Evolutionary conservation across 2,797 vertebrate species (phyloP).

Genomic region (Gallinago solitaria): DNA sequence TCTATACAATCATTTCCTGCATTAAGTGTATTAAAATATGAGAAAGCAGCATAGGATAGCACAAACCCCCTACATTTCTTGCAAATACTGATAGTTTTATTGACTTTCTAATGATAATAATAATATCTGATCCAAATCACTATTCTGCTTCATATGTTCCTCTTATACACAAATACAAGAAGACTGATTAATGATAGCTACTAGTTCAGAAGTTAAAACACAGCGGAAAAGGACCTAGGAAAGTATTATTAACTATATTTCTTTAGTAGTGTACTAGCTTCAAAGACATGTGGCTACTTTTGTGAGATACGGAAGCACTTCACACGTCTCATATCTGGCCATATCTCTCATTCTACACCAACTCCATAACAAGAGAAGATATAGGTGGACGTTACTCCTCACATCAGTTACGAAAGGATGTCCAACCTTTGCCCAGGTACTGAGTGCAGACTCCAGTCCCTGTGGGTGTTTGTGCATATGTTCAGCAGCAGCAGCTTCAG

Average conservation of each 20-base stretch:
- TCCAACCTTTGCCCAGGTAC: background rate
- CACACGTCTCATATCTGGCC: background rate
- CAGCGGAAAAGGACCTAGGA: background rate
- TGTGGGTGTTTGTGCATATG: rapidly evolving
- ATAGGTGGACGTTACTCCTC: background rate
- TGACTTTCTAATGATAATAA: conserved; percentile 14
- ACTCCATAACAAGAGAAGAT: background rate
- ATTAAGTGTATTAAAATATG: background rate
- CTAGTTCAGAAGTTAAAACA: conserved; percentile 5
- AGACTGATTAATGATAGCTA: background rate
- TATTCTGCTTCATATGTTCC: background rate
- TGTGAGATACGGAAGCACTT: background rate
- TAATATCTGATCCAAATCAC: background rate
- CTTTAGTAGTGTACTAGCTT: background rate
- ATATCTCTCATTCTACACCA: background rate
- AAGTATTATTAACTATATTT: background rate
- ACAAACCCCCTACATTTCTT: background rate
- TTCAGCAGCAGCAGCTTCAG: background rate
- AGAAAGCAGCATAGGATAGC: background rate
- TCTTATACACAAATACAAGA: background rate
- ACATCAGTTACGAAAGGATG: background rate
- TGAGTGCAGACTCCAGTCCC: background rate
- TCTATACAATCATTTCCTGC: background rate
- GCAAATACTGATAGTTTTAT: background rate
- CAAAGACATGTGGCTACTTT: background rate